phyloP scores from a whole-genome alignment of 2,797 vertebrate species.

The Taeniopygia guttata region DNA sequence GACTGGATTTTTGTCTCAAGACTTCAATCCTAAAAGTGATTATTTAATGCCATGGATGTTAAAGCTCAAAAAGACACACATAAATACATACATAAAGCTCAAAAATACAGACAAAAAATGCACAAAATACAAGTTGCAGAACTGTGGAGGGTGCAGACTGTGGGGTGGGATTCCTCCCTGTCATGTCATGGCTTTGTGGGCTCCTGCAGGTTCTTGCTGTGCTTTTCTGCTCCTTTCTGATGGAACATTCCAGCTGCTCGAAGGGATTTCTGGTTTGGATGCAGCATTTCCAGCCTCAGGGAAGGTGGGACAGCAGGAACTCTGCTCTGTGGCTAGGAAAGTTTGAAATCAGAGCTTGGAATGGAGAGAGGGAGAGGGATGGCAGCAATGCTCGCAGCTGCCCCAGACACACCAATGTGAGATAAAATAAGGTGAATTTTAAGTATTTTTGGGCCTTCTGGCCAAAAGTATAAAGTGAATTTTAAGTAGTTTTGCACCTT shows the following conservation, averaged over 20 bases:
- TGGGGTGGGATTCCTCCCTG: background rate
- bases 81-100: background rate
- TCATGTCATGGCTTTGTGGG: rapidly evolving
- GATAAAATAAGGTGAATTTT: background rate
- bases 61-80: background rate
- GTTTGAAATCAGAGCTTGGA: background rate
- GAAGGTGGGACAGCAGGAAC: background rate
- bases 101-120: background rate
- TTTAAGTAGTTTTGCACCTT: background rate
- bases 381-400: background rate
- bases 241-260: background rate
- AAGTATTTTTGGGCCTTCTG: background rate
- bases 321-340: background rate
- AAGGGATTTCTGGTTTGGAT: background rate
- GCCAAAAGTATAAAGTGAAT: background rate
- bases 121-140: background rate
- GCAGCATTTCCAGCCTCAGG: background rate
- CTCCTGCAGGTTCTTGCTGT: background rate
- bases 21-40: background rate
- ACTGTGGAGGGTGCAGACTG: background rate
- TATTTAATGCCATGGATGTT: background rate
- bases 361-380: background rate
- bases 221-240: background rate
- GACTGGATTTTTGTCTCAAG: background rate
- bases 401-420: rapidly evolving